A percentile compares a stretch with the other conserved stretches of the same genome.
These are phyloP conservation scores for Himalopsyche phryganea DNA, from an alignment of 1,140 invertebrate species.

Conservation along the genomic window DNA sequence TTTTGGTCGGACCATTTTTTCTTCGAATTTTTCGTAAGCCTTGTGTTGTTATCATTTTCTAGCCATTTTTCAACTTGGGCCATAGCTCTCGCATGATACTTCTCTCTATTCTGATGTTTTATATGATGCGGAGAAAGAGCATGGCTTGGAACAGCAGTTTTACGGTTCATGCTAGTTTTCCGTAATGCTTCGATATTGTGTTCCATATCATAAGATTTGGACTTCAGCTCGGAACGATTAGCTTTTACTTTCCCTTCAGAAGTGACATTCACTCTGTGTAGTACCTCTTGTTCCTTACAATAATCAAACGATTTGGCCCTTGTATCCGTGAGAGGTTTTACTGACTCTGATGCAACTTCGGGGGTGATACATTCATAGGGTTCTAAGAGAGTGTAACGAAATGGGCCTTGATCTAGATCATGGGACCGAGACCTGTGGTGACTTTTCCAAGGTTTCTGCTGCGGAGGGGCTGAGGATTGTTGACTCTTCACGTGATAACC, in stretches of 20 bases:
- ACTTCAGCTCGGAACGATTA: conserved; percentile 26
- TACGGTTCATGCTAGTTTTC: conserved; percentile 28
- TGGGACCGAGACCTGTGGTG: conserved; percentile 51
- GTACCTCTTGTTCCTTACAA: conserved; percentile 25
- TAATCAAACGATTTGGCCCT: conserved; percentile 30
- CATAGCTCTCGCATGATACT: conserved; percentile 69
- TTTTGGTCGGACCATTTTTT: conserved; percentile 29
- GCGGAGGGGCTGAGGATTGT: conserved; percentile 4
- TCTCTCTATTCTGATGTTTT: conserved; percentile 63
- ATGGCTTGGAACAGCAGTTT: conserved; percentile 18
- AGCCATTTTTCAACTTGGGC: conserved; percentile 60
- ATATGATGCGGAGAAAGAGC: conserved; percentile 54
- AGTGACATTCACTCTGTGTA: conserved; percentile 28
- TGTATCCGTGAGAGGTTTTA: conserved; percentile 19
- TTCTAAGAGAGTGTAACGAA: conserved; percentile 47
- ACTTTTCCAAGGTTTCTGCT: conserved; percentile 30
- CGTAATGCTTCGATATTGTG: conserved; percentile 24
- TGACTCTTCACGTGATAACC: conserved; percentile 43
- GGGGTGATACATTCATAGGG: conserved; percentile 32
- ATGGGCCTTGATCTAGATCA: conserved; percentile 45
- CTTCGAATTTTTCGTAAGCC: conserved; percentile 27
- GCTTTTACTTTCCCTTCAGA: conserved; percentile 27
- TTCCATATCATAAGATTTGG: conserved; percentile 29
- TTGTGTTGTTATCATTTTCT: conserved; percentile 53
- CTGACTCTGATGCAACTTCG: conserved; percentile 8